Base-by-base conservation (phyloP, 2,888 invertebrate genomes). In the Tachina fera region DNA sequence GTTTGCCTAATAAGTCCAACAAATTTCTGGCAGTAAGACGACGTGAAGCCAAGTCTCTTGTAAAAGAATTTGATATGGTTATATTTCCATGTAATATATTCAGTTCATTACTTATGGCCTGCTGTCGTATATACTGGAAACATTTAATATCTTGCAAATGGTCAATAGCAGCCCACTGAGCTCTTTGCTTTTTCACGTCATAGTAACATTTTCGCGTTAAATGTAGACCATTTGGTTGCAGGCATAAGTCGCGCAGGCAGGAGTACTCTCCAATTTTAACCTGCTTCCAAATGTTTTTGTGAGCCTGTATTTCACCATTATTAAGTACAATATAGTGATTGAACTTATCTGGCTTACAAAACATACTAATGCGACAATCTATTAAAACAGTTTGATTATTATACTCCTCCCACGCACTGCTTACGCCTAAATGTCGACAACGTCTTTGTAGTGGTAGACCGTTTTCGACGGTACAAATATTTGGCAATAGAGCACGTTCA, bases 151-250 rank as follows among this genome's bases (percentile, higher is more conserved):
- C 72, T 31, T 74, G 31, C 84, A 87, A 88, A 0, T 87, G 87
- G 39, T 14, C 91, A 13, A 93, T 91, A n/a, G 90, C 85, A 43
- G 93, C 93, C 96, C 96, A 96, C 10, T 75, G 81, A 22, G 89
- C 88, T 47, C 93, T 93, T n/a, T 95, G 94, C 9, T 91, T 88
- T 1, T 93, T 89, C 88, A 94, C 94, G 77, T 94, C 92, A n/a
- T 95, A 94, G 9, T 88, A 82, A 88, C 96, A 96, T 60, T 91
- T 91, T 87, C 95, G 92, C 39, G 93, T 94, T 10, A 95, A 93
- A 1, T 95, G 95, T 75, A 95, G 90, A 1, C 94, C 94, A 88
- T 94, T 94, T 6, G 90, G 89, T 89, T 94, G 93, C 47, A 95
- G 90, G 87, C 96, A 96, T 0, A 91, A 83, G 53, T 91, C 88